Base-by-base conservation (phyloP, 2,888 invertebrate genomes). In the Heteromyza rotundicornis region DNA sequence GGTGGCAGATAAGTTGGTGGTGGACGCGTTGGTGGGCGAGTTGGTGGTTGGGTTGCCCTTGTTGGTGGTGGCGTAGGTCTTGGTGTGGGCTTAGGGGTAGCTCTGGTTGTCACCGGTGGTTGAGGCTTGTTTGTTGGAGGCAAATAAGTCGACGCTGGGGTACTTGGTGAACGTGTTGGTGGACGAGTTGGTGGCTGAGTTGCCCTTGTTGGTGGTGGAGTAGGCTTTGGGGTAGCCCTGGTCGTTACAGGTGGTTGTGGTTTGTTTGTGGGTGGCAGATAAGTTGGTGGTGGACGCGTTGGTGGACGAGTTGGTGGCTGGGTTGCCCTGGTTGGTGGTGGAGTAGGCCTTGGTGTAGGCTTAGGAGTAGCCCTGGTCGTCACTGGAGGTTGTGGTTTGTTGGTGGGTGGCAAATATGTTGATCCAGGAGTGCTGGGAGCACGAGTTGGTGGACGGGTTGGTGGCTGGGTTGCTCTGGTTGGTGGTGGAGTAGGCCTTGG, bases 211-310 rank as follows among this genome's bases (percentile, higher is more conserved):
- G 23, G 62, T 60, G 20, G 66, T 65, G 57, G 47, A 1, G 67
- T 65, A 2, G 56, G 63, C 17, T n/a, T 51, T 2, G 56, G 50
- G 14, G 63, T 64, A 14, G 52, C 24, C 32, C 19, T 32, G 12
- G 61, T 59, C 10, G 67, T 64, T 16, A 65, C 62, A 53, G 67
- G 57, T 8, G 66, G 61, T n/a, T 59, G 63, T 14, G 68, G 67
- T 24, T 63, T 67, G 14, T 67, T 72, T 49, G 55, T 75, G 10
- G 65, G 64, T 58, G 67, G 67, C 14, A 60, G 64, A 72, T 63
- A 72, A 8, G 68, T 65, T 12, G 63, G 17, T 2, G 62, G 58
- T n/a, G 67, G 52, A 36, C 70, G 68, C 23, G 66, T 68, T 19
- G 68, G 62, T 22, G 54, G 62, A 7, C 51, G 61, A 68, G 58